Evolutionary conservation across 2,888 invertebrate genomes (phyloP), one percentile per base, ranked within the genome.

Genomic region (Silvanus unidentatus): DNA sequence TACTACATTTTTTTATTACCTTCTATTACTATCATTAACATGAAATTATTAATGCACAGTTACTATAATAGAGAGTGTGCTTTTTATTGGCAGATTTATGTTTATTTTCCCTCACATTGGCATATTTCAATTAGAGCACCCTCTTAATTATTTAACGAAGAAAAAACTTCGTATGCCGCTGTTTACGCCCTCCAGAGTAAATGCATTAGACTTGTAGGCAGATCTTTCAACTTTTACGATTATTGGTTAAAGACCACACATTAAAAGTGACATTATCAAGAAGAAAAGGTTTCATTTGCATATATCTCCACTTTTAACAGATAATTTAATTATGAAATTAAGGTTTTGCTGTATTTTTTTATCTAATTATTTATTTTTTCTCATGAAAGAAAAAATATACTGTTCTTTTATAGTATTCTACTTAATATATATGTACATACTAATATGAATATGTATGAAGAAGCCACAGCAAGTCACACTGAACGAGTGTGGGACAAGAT

Each of bases 41-140:
- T n/a, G n/a, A n/a, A n/a, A n/a, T n/a, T n/a, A n/a, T n/a, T n/a
- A n/a, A n/a, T n/a, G n/a, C n/a, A n/a, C n/a, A n/a, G n/a, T n/a
- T n/a, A n/a, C n/a, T n/a, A n/a, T n/a, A n/a, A n/a, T n/a, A n/a
- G 22, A 8, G 8, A 5, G 22, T 3, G 22, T 22, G 8, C 3
- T 5, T 22, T 22, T 22, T 22, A 22, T 22, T 22, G 8, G 22
- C 3, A 22, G 8, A 5, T 22, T 22, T 22, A 22, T 22, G 16
- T 2, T 38, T 34, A 28, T 41, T 40, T 36, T 36, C 22, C 52
- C 49, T 61, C 60, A 62, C 60, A 60, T 62, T 60, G 57, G 54
- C 57, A 57, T 63, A 63, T 62, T 60, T 62, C 60, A 63, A 63
- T 63, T 62, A 63, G 55, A 53, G 54, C 53, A 55, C 61, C 59